Evolutionary conservation across 2,797 vertebrate species (phyloP), one percentile per base, ranked within the genome.

Genomic region (Sebastes glaucus): DNA sequence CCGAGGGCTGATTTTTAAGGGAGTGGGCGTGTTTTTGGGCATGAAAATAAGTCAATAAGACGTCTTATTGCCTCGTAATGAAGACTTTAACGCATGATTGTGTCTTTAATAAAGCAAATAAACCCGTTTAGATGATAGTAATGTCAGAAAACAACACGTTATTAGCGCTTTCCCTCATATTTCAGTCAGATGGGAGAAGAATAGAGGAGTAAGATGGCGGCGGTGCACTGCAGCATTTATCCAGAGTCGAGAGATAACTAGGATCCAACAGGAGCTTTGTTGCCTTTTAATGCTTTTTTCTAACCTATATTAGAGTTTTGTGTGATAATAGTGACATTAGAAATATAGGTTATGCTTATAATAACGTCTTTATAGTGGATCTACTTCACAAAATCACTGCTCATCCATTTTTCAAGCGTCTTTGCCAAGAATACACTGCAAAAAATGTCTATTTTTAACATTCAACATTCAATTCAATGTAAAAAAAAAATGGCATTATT

Each of bases 201-300:
- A 80, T 75, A 91, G 95, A 92, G 94, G 90, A 95, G 94, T 95
- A 98, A 98, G 97, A 98, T 98, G 97, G 97, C 97, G 97, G 95
- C 97, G 96, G 96, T 97, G 97, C 96, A 97, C 96, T 97, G 97
- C 97, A 97, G 97, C 94, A 94, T 93, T 94, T 90, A 89, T 70
- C 22, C 67, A 87, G 88, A 75, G 60, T 87, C 81, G 76, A 83
- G 79, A 84, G 7, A 49, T 49, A 85, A 67, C 52, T 64, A 87
- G 90, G 71, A 88, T 78, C 85, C 67, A 77, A 76, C 84, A 82
- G 85, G 71, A 90, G 83, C 73, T 76, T 22, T 60, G 82, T 83
- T 82, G 25, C 83, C 32, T 72, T n/a, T 68, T 14, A 5, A 16
- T 35, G 11, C 22, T 53, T 6, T 22, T 57, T 10, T 28, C 22